A percentile compares a stretch with the other conserved stretches of the same genome.
Evolutionary conservation across 2,888 invertebrate genomes (phyloP).

Genomic region (Hydrotaea cyrtoneurina): DNA sequence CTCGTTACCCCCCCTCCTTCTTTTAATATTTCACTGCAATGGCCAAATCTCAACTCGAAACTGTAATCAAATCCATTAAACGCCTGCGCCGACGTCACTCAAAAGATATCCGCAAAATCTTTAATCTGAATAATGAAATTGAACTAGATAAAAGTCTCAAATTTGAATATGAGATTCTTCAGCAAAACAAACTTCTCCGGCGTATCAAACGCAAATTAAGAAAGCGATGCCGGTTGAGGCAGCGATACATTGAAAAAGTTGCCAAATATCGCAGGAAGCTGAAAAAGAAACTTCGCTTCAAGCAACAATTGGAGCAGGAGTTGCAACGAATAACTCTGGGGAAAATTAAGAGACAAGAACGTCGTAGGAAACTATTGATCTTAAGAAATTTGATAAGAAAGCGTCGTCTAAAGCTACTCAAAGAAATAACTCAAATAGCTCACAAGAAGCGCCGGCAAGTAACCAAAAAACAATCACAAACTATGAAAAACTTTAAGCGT

Average conservation of each 20-base stretch:
- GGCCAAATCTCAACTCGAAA: background rate
- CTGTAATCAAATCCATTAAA: background rate
- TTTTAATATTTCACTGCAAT: background rate
- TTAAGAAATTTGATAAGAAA: background rate
- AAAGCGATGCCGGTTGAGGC: background rate
- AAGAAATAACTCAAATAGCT: slow-evolving; percentile 9
- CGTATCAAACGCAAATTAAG: background rate
- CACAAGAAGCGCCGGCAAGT: background rate
- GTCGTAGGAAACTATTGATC: background rate
- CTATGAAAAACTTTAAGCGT: background rate
- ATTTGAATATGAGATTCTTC: slow-evolving; percentile 7
- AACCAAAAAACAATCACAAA: background rate
- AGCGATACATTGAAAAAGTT: background rate
- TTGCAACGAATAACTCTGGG: background rate
- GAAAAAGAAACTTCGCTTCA: background rate
- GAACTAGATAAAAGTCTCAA: background rate
- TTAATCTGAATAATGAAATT: background rate
- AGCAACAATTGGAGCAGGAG: background rate
- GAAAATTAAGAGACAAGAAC: background rate
- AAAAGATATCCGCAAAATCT: background rate
- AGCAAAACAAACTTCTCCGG: background rate
- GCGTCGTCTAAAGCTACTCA: slow-evolving; percentile 8
- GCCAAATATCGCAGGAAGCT: background rate
- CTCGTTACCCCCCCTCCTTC: too few relatives aligned
- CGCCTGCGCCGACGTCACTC: background rate